Evolutionary conservation across 2,113 vertebrate genomes (phyloP), one percentile per base, ranked within the genome.

Genomic region (Pan troglodytes): DNA sequence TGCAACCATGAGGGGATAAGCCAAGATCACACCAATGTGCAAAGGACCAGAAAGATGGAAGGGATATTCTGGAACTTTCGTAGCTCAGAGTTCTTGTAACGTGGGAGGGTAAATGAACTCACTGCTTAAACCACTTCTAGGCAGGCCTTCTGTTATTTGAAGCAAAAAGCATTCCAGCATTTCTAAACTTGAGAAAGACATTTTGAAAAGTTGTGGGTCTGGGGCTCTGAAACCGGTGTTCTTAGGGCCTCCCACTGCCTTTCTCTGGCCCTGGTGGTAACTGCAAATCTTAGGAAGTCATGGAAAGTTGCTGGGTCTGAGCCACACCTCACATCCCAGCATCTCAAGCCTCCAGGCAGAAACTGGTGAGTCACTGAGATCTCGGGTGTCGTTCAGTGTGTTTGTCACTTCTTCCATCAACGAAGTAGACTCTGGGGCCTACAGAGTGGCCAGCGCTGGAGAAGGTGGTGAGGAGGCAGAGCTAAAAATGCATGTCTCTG

Each of bases 171-270:
- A 80, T 18, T n/a, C 23, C 30, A 38, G 35, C 0, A n/a, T 70
- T 95, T 67, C 18, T n/a, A 25, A 75, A n/a, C 59, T 57, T 67
- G 35, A 82, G 32, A 76, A 75, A 76, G 14, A 12, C 50, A 23
- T 32, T 10, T 32, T 25, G 59, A n/a, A 20, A 45, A 35, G 9
- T 38, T 22, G 27, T 72, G 30, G 38, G 6, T 61, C 38, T 32
- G 1, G 12, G 32, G 5, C 40, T 35, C 6, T 5, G 20, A 7
- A 2, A 0, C 1, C 61, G 20, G 25, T 27, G 8, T n/a, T 40
- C 13, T 18, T 48, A 22, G 32, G 38, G 48, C 17, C 32, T 81
- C 25, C 40, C 20, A 14, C 18, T 22, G 5, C 73, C 45, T 23
- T 82, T 72, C 22, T 87, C 73, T 83, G 75, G 30, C 16, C 23